Percentiles rank a stretch among this genome's conserved stretches.
phyloP scores from a whole-genome alignment of 2,888 invertebrate species.

The Cartodere bifasciata region DNA sequence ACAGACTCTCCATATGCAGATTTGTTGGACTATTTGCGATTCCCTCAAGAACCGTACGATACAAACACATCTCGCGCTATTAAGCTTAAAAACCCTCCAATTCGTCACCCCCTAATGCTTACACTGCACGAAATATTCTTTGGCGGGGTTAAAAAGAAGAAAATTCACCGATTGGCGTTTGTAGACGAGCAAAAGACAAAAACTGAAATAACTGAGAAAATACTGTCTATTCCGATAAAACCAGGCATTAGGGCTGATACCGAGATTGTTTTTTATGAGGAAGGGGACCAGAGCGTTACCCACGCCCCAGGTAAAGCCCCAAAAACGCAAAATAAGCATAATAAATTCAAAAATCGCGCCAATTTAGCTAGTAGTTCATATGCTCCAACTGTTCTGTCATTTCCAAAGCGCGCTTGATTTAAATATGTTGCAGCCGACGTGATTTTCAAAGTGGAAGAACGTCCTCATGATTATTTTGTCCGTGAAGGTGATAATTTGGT shows the following conservation, averaged over 20 bases:
- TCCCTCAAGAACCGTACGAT: slow-evolving; percentile 50
- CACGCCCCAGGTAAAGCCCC: slow-evolving; percentile 44
- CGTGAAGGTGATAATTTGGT: slow-evolving; percentile 56
- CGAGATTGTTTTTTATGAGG: slow-evolving; percentile 59
- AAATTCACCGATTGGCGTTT: slow-evolving; percentile 60
- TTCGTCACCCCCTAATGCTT: slow-evolving; percentile 43
- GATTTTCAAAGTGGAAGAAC: slow-evolving; percentile 59
- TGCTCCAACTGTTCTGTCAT: too few species aligned
- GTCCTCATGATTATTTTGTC: slow-evolving; percentile 51
- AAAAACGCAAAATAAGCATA: not conserved
- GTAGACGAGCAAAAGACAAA: slow-evolving; percentile 47
- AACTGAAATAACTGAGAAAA: slow-evolving; percentile 55
- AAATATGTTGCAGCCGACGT: too few species aligned
- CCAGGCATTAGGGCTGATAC: slow-evolving; percentile 64
- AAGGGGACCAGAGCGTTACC: slow-evolving; percentile 67
- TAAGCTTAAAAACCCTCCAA: slow-evolving; percentile 44
- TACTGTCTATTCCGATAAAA: slow-evolving; percentile 58
- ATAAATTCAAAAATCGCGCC: too few species aligned
- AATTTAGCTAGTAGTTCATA: too few species aligned
- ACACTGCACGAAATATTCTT: slow-evolving; percentile 53
- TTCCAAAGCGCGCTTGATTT: too few species aligned
- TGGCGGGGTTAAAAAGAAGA: slow-evolving; percentile 74
- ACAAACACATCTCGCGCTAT: slow-evolving; percentile 47
- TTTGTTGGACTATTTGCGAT: slow-evolving; percentile 50
- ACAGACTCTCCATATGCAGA: slow-evolving; percentile 72